phyloP scores from a whole-genome alignment of 2,888 invertebrate species.

The Tuberolachnus salignus region DNA sequence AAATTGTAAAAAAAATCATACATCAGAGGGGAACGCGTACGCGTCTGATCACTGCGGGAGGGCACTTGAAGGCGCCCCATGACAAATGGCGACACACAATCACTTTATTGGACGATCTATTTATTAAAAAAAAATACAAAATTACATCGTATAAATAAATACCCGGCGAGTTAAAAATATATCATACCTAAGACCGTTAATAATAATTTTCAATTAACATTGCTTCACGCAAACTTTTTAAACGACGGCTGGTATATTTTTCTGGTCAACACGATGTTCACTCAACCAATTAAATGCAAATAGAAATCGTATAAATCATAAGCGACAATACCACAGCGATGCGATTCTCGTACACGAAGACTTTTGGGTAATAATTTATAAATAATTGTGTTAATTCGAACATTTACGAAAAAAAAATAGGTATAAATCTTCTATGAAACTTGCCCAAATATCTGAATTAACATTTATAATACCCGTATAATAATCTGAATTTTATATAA shows the following conservation, averaged over 20 bases:
- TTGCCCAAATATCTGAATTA: too few species aligned
- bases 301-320: conserved; percentile 8
- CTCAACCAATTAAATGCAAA: conserved; percentile 15
- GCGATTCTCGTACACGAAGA: not conserved
- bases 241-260: conserved; percentile 18
- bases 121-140: conserved; percentile 18
- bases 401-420: not conserved
- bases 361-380: not conserved
- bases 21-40: conserved; percentile 20
- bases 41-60: conserved; percentile 38
- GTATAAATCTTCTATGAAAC: too few species aligned
- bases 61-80: conserved; percentile 35
- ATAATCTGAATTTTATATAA: too few species aligned
- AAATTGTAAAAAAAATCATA: conserved; percentile 49
- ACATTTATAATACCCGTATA: too few species aligned
- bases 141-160: conserved; percentile 16
- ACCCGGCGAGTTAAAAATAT: conserved; percentile 2
- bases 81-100: conserved; percentile 54
- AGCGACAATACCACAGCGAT: not conserved
- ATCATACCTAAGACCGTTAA: not conserved
- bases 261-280: not conserved
- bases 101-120: conserved; percentile 49
- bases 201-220: conserved; percentile 43
- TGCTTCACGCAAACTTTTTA: conserved; percentile 12
- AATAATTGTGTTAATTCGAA: not conserved